A percentile compares a stretch with the other conserved stretches of the same genome.
Conservation (phyloP, 2,888 invertebrate genomes). For the Nudaria mundana region DNA sequence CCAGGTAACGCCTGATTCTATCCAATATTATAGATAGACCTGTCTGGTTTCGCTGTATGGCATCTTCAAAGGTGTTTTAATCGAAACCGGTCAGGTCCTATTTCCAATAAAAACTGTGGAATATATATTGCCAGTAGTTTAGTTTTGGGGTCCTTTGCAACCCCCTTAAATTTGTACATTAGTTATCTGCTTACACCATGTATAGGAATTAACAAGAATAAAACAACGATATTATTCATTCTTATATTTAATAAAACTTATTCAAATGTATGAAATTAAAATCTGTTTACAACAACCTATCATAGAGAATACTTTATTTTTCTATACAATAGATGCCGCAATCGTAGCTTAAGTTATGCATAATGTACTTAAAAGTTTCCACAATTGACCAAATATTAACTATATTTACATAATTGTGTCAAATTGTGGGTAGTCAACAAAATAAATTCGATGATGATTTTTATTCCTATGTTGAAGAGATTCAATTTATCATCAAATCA, state of each 20-base stretch:
- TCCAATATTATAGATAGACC: too few relatives aligned
- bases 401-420: conserved; percentile 42
- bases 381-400: conserved; percentile 36
- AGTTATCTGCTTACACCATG: too few relatives aligned
- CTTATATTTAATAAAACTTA: conserved; percentile 62
- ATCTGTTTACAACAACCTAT: conserved; percentile 56
- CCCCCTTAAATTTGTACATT: too few relatives aligned
- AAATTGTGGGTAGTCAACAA: conserved; percentile 34
- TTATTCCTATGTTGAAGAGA: conserved; percentile 23
- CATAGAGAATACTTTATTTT: conserved; percentile 47
- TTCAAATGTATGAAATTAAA: conserved; percentile 53
- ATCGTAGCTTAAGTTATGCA: conserved; percentile 47
- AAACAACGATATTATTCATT: conserved; percentile 44
- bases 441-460: conserved; percentile 20
- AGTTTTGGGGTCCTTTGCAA: too few relatives aligned
- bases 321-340: conserved; percentile 60
- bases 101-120: too few relatives aligned
- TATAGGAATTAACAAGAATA: too few relatives aligned
- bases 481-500: conserved; percentile 31
- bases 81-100: too few relatives aligned
- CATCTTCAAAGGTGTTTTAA: too few relatives aligned
- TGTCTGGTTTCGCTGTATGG: too few relatives aligned
- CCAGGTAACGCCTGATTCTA: too few relatives aligned
- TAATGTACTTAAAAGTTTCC: conserved; percentile 42
- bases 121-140: too few relatives aligned